Evolutionary conservation across 2,888 invertebrate species (phyloP), one percentile per base, ranked within the genome.

Genomic region (Nymphalis c-album): DNA sequence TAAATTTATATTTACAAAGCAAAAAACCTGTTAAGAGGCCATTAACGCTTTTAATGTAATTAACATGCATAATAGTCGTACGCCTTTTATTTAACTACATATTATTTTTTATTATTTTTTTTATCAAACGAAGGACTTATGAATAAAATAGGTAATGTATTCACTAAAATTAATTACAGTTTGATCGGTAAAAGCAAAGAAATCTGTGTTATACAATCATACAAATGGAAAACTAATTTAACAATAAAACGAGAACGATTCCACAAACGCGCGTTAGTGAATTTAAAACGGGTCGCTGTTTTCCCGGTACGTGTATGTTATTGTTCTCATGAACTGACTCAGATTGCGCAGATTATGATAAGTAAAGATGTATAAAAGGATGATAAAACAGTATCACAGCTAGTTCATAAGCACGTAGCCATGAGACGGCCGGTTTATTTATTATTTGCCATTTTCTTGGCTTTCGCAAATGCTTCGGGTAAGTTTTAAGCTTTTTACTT

Each of bases 331-430:
- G 81, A 84, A 81, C 83, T 78, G 77, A 80, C 78, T 78, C 78
- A 79, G 81, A 79, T 80, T 78, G 79, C 77, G 75, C 74, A 76
- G 77, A 78, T 82, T 79, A 80, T 79, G 80, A 81, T 80, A 79
- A 76, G 74, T 73, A 70, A 74, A 74, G 70, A 71, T 74, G 83
- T 90, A 90, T 90, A 90, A 84, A 89, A 88, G 90, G 88, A 86
- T 85, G 82, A 60, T 73, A 71, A 71, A 66, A 51, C 58, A 48
- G 48, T 45, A 57, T 53, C 50, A 57, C 20, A 66, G 65, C 64
- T 69, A 75, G 74, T 75, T 77, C 79, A 78, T 77, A 74, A 72
- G 72, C 69, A 70, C 47, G 60, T 72, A 82, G 80, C 74, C 80
- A 90, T 90, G 90, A 82, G 74, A 73, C 74, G 74, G 74, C 73